phyloP scores from a whole-genome alignment of 2,113 vertebrate genomes.

The Propithecus coquereli region DNA sequence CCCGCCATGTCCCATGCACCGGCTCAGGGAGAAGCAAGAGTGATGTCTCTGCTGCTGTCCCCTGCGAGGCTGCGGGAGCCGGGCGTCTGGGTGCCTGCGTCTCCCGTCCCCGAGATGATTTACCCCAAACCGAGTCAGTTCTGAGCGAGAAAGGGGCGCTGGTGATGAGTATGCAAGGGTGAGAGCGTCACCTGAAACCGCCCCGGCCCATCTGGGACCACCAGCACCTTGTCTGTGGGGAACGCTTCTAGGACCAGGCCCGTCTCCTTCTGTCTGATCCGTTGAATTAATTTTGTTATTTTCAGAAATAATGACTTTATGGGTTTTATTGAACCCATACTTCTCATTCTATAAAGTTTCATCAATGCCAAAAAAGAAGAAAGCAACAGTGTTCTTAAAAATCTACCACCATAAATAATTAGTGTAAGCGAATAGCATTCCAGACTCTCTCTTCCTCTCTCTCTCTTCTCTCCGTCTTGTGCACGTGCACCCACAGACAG shows the following conservation, averaged over 20 bases:
- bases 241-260: no score
- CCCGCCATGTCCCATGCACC: not conserved
- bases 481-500: rapidly evolving
- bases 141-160: not conserved
- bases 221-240: rapidly evolving
- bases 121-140: not conserved
- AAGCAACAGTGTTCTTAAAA: not conserved
- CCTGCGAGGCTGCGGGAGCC: not conserved
- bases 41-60: rapidly evolving
- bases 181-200: no score
- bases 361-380: not conserved
- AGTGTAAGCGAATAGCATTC: not conserved
- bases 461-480: not conserved
- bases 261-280: not conserved
- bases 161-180: rapidly evolving
- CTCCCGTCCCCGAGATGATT: not conserved
- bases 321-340: not conserved
- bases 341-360: not conserved
- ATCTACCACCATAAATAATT: not conserved
- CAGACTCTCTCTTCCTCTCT: not conserved
- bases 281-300: not conserved
- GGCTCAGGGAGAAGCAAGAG: not conserved
- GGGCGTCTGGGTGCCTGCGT: not conserved
- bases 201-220: not conserved
- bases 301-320: not conserved